Base-by-base conservation (phyloP, 2,797 vertebrate species). In the Okamejei kenojei region DNA sequence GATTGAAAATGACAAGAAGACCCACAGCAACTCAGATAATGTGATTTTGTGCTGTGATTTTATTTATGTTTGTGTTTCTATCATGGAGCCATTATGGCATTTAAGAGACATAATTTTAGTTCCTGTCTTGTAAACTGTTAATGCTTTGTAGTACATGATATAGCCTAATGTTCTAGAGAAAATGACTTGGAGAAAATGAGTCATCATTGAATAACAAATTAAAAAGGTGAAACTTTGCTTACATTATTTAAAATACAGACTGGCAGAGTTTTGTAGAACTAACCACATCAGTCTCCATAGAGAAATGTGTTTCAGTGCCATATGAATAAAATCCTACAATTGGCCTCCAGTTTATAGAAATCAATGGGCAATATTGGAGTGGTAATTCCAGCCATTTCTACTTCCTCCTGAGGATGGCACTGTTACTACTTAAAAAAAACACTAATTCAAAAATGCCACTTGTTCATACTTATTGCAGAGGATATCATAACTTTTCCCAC, bases 401-500 rank as follows among this genome's bases (percentile, higher is more conserved):
- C 84, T 88, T 88, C n/a, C 63, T 88, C n/a, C n/a, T 68, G 17
- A 88, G n/a, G 61, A 88, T 35, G 84, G 61, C 63, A 19, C 63
- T 68, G 7, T 88, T 88, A 21, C 7, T 35, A 65, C 61, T 88
- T 88, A 32, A 21, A 35, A 78, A 78, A 78, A 88, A 88, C 61
- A 65, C 29, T 32, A 88, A 17, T 88, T 32, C n/a, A 88, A 68
- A 32, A 35, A 63, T 9, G n/a, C 61, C 15, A 32, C 17, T 68
- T 88, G 68, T 6, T 65, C 84, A 35, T 88, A 3, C n/a, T 65
- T 1, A 35, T 88, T 68, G 29, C n/a, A 35, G 7, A 88, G 61
- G n/a, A 63, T 2, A 1, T n/a, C 35, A 45, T 68, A 65, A 35
- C 84, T 68, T 88, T 17, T 65, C 61, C 32, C 81, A n/a, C 81